These are phyloP conservation scores for Volucella inanis DNA, from an alignment of 2,888 invertebrate species.

Conservation along the genomic window DNA sequence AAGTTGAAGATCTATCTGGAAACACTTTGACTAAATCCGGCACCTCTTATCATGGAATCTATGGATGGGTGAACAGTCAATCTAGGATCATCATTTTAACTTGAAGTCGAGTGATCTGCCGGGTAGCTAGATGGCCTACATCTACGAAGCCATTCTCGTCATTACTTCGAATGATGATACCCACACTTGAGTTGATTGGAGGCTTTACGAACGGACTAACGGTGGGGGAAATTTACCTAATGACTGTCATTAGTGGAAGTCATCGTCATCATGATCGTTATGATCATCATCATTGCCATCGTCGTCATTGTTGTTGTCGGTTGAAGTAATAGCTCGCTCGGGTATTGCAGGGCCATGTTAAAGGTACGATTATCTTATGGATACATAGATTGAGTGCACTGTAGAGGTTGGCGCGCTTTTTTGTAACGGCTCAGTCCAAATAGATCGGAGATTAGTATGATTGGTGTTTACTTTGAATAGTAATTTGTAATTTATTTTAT, in stretches of 20 bases:
- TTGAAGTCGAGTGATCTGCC: conserved; percentile 24
- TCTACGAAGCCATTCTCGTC: conserved; percentile 35
- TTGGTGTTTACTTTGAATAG: conserved; percentile 63
- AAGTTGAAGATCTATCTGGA: conserved; percentile 25
- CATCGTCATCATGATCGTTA: conserved; percentile 42
- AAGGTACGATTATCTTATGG: background rate
- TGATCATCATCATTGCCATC: conserved; percentile 21
- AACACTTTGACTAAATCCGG: conserved; percentile 43
- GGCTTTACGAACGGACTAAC: conserved; percentile 35
- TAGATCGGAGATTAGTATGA: conserved; percentile 66
- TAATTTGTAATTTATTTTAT: conserved; percentile 58
- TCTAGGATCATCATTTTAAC: conserved; percentile 48
- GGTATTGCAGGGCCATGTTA: conserved; percentile 19
- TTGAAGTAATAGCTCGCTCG: conserved; percentile 23
- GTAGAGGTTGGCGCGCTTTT: background rate
- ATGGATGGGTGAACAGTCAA: conserved; percentile 49
- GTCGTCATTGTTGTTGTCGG: conserved; percentile 10
- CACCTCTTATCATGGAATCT: conserved; percentile 48
- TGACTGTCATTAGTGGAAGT: conserved; percentile 69
- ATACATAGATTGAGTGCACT: background rate
- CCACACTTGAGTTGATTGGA: conserved; percentile 58
- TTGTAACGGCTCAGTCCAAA: conserved; percentile 51
- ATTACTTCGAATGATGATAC: conserved; percentile 54
- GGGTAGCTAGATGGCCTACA: conserved; percentile 55
- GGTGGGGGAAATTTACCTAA: conserved; percentile 52